Conservation (phyloP, 1,140 invertebrate genomes). For the Eurytemora carolleeae region DNA sequence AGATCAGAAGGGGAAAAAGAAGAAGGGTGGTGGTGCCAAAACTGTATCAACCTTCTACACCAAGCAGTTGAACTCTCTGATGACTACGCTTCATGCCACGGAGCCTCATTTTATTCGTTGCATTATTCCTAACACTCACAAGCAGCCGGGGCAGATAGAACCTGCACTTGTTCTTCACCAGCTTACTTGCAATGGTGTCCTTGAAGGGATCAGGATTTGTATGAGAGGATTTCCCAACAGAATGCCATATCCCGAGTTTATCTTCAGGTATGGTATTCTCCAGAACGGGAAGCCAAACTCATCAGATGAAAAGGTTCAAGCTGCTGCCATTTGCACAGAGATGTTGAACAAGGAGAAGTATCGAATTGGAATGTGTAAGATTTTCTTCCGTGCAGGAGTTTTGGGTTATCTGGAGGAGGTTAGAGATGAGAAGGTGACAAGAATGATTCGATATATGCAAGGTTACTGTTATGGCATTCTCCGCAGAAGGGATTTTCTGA, state of each 20-base stretch:
- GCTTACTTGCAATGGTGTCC: slow-evolving; percentile 38
- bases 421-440: slow-evolving; percentile 92
- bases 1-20: slow-evolving; percentile 20
- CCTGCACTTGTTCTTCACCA: slow-evolving; percentile 31
- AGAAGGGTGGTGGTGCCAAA: slow-evolving; percentile 19
- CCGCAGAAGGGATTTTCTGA: too few relatives aligned
- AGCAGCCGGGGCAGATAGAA: slow-evolving; percentile 26
- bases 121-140: slow-evolving; percentile 44
- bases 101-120: slow-evolving; percentile 44
- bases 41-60: slow-evolving; percentile 23
- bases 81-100: slow-evolving; percentile 46
- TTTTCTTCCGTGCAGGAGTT: slow-evolving; percentile 99
- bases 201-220: slow-evolving; percentile 41
- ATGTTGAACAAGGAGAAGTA: slow-evolving; percentile 73
- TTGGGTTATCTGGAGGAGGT: slow-evolving; percentile 99
- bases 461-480: slow-evolving; percentile 34
- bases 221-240: slow-evolving; percentile 67
- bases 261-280: slow-evolving; percentile 40
- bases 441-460: slow-evolving; percentile 97
- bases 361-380: slow-evolving; percentile 88
- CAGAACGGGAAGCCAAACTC: background rate
- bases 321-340: slow-evolving; percentile 57
- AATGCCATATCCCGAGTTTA: slow-evolving; percentile 99
- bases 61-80: slow-evolving; percentile 90
- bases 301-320: slow-evolving; percentile 44